These are phyloP conservation scores for Anthonomus grandis DNA, from an alignment of 1,140 invertebrate species.

Conservation along the genomic window DNA sequence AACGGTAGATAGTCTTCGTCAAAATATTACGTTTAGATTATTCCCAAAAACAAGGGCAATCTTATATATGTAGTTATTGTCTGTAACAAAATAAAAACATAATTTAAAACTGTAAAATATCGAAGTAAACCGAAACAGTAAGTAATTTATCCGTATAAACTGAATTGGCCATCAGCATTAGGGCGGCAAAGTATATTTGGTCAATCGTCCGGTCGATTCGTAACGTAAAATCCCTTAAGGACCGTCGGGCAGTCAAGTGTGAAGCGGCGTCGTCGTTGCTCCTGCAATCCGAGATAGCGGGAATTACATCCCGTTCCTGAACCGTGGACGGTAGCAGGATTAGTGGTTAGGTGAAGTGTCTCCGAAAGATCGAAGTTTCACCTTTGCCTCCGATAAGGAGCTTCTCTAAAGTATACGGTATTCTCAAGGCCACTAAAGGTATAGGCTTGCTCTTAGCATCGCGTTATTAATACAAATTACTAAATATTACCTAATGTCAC, in stretches of 20 bases:
- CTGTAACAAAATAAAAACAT: too few species aligned
- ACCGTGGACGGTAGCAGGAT: conserved; percentile 24
- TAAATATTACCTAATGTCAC: too few species aligned
- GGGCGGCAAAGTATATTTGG: conserved; percentile 16
- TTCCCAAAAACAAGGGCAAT: too few species aligned
- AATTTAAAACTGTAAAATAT: too few species aligned
- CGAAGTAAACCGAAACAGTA: too few species aligned
- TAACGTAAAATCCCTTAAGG: conserved; percentile 23
- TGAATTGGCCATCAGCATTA: too few species aligned
- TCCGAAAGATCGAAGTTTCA: conserved; percentile 24
- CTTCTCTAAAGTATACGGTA: conserved; percentile 1
- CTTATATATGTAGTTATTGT: too few species aligned
- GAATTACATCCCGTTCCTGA: conserved; percentile 28
- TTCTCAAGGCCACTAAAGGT: background rate
- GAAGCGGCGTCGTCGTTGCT: conserved; percentile 20
- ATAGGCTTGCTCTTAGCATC: background rate
- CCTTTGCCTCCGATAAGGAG: conserved; percentile 23
- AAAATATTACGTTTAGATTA: too few species aligned
- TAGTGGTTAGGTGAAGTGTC: conserved; percentile 26
- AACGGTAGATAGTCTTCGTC: too few species aligned
- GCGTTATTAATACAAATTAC: too few species aligned
- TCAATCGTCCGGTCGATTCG: conserved; percentile 22
- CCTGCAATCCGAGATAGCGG: conserved; percentile 28
- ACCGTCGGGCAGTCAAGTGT: conserved; percentile 19
- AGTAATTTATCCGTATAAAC: too few species aligned